Conservation (phyloP, 1,140 invertebrate genomes). For the Dendroctonus ponderosae region DNA sequence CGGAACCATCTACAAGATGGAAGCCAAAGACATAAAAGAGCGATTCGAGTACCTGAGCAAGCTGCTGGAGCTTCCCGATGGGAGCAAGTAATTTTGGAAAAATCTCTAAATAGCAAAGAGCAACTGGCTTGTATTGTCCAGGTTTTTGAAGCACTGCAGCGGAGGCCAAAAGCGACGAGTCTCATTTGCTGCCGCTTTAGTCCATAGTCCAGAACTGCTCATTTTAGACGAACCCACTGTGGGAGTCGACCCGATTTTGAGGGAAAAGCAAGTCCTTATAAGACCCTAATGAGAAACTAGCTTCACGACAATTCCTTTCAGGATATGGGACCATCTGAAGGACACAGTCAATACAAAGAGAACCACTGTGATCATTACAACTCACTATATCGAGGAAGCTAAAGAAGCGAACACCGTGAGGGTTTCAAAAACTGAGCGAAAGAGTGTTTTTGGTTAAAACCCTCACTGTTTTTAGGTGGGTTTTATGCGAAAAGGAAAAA, state of each 20-base stretch:
- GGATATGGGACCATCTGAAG: slow-evolving; percentile 88
- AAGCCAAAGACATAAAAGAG: slow-evolving; percentile 61
- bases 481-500: slow-evolving; percentile 78
- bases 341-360: slow-evolving; percentile 67
- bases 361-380: slow-evolving; percentile 84
- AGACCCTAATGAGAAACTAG: neutral
- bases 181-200: slow-evolving; percentile 81
- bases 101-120: neutral
- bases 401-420: slow-evolving; percentile 72
- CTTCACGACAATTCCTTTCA: slow-evolving; percentile 6
- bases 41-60: slow-evolving; percentile 67
- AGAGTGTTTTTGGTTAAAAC: neutral
- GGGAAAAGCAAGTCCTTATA: slow-evolving; percentile 57
- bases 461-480: slow-evolving; percentile 70
- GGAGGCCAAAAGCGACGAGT: slow-evolving; percentile 87
- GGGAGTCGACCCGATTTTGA: slow-evolving; percentile 84
- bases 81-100: slow-evolving; percentile 45
- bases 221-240: slow-evolving; percentile 94
- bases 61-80: slow-evolving; percentile 71
- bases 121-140: slow-evolving; percentile 5
- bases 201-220: slow-evolving; percentile 83
- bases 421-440: slow-evolving; percentile 44
- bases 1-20: slow-evolving; percentile 83
- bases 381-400: slow-evolving; percentile 93
- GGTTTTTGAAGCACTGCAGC: slow-evolving; percentile 66